Conservation (phyloP, 1,140 invertebrate species). For the Diprion similis region DNA sequence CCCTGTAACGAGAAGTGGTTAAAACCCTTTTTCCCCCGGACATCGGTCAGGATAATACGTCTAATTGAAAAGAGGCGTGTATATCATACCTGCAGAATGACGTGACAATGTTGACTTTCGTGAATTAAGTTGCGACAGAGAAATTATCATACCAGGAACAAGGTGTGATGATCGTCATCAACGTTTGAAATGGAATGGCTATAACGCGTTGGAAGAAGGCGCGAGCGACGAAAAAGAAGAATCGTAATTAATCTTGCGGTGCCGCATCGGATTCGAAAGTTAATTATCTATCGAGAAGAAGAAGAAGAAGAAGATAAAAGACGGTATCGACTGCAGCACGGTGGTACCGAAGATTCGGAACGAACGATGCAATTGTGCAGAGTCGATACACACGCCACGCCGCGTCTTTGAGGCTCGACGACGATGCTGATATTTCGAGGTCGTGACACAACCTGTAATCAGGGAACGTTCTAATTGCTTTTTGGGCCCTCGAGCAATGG, state of each 20-base stretch:
- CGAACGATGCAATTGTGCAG: too few species aligned
- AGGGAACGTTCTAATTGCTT: not conserved
- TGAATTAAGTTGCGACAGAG: too few species aligned
- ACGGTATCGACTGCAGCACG: too few species aligned
- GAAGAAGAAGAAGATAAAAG: not conserved
- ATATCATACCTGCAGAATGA: too few species aligned
- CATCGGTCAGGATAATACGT: not conserved
- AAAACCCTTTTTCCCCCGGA: not conserved
- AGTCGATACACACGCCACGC: too few species aligned
- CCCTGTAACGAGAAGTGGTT: not conserved
- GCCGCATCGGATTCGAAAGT: not conserved
- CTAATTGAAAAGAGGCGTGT: too few species aligned
- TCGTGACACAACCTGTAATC: constrained; percentile 2
- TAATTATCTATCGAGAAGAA: not conserved
- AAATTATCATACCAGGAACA: too few species aligned
- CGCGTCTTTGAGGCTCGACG: too few species aligned
- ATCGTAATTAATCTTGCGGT: not conserved
- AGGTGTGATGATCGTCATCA: too few species aligned
- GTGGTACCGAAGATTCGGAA: too few species aligned
- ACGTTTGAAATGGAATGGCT: too few species aligned
- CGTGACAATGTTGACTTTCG: too few species aligned
- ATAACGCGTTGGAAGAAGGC: not conserved
- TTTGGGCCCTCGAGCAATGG: not conserved
- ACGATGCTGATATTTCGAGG: not conserved
- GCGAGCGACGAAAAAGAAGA: not conserved